Evolutionary conservation across 2,888 invertebrate species (phyloP), one percentile per base, ranked within the genome.

Genomic region (Ophonus ardosiacus): DNA sequence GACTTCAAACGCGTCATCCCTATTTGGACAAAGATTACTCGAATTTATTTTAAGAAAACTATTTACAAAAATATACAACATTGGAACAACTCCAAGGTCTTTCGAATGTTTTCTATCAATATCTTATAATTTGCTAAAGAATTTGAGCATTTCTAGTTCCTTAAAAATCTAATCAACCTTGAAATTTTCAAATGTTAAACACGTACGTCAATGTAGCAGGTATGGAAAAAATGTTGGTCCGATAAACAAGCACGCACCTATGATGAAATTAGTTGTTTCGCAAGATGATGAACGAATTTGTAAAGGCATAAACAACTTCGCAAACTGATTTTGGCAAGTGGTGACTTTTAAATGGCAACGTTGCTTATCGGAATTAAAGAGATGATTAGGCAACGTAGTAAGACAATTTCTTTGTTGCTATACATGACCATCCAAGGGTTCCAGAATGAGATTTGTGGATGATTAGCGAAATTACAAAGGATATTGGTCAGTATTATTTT

Each of bases 1-100:
- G 17, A 74, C 18, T 74, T 74, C 17, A 17, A 40, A 7, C 43
- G 10, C 43, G 68, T 21, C 38, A 71, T 43, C 15, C 18, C 18
- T 43, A 43, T 43, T 18, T 74, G 15, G 10, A n/a, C 38, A 15
- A 15, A 71, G 17, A 8, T 63, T 61, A 24, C 10, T 65, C 4
- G 24, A 31, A 15, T 18, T 17, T 71, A 40, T 71, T 40, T 71
- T 74, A 51, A 21, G 71, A 18, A 40, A 74, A 74, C 43, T 43
- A 51, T 74, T 43, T 74, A 74, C 71, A 74, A 74, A 74, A 74
- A 74, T 74, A 74, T 74, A 43, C 51, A 74, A 43, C 71, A 43
- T 74, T 74, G 71, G 71, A 74, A 18, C 18, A 18, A 10, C 13
- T 74, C 51, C 71, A 74, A 74, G 71, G 71, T 51, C 71, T 74